Evolutionary conservation across 2,113 vertebrate species (phyloP).

Genomic region (Nibea albiflora): DNA sequence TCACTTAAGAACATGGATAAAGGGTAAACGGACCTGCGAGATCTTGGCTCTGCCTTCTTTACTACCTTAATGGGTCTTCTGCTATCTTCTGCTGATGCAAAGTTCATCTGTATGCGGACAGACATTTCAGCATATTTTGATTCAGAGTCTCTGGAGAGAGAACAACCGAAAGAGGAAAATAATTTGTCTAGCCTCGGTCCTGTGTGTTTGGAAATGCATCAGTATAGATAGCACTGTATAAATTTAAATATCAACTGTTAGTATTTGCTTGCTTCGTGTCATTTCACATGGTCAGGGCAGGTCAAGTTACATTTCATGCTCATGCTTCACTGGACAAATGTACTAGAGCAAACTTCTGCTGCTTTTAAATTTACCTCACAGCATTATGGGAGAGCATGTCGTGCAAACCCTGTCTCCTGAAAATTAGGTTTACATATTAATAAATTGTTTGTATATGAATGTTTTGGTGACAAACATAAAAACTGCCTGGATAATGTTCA

Average conservation of each 20-base stretch:
- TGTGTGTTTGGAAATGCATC: slow-evolving; percentile 24
- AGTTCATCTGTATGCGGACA: slow-evolving; percentile 56
- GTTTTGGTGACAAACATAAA: no score
- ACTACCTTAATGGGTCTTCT: slow-evolving; percentile 27
- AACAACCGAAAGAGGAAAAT: background rate
- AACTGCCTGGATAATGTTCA: no score
- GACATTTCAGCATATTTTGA: slow-evolving; percentile 28
- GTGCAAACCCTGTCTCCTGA: no score
- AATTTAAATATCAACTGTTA: slow-evolving; percentile 3
- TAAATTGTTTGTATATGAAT: no score
- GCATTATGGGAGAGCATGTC: no score
- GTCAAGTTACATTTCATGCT: slow-evolving; percentile 11
- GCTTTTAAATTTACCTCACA: background rate
- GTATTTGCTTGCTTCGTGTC: background rate
- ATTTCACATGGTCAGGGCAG: background rate
- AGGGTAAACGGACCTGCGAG: slow-evolving; percentile 68
- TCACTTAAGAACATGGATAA: slow-evolving; percentile 78
- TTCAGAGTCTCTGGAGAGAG: slow-evolving; percentile 9
- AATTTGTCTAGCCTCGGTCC: slow-evolving; percentile 14
- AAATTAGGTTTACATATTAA: no score
- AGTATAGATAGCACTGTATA: slow-evolving; percentile 17
- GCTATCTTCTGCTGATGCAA: slow-evolving; percentile 11
- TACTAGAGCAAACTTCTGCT: background rate
- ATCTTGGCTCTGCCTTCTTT: slow-evolving; percentile 47
- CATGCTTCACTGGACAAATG: background rate